Percentiles rank a stretch among this genome's conserved stretches.
phyloP scores from a whole-genome alignment of 2,888 invertebrate species.

The Sarcophaga carnaria region DNA sequence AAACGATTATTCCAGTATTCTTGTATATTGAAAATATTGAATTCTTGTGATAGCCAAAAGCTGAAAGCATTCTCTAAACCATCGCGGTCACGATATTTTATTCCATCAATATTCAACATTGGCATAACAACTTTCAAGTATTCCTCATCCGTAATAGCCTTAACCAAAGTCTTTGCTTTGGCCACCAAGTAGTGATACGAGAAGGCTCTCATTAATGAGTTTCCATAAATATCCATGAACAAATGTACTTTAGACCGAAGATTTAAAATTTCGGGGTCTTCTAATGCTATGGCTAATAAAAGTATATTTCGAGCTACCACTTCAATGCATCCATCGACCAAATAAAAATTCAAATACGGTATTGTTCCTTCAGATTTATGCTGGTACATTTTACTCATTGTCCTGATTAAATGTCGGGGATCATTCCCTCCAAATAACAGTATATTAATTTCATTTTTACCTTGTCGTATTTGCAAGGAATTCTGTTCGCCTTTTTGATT shows the following conservation, averaged over 20 bases:
- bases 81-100: conserved; percentile 93
- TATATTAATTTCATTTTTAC: conserved; percentile 83
- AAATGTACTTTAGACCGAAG: conserved; percentile 89
- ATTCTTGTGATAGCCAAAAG: conserved; percentile 86
- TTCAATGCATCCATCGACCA: conserved; percentile 90
- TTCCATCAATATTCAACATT: conserved; percentile 86
- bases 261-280: conserved; percentile 86
- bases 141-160: conserved; percentile 89
- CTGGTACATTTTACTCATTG: conserved; percentile 87
- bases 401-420: conserved; percentile 90
- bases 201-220: conserved; percentile 88
- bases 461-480: background rate
- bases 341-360: conserved; percentile 85
- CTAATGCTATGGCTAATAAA: conserved; percentile 87
- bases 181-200: conserved; percentile 89
- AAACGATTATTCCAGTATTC: conserved; percentile 89
- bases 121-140: conserved; percentile 85
- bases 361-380: conserved; percentile 79
- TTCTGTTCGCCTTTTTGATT: conserved; percentile 73
- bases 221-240: conserved; percentile 93
- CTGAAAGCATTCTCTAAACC: conserved; percentile 88
- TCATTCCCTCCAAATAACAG: conserved; percentile 92
- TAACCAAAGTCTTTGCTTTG: conserved; percentile 86
- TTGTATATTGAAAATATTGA: conserved; percentile 85
- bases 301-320: conserved; percentile 90